These are phyloP conservation scores for Pimephales promelas DNA, from an alignment of 2,113 vertebrate genomes.

Conservation along the genomic window DNA sequence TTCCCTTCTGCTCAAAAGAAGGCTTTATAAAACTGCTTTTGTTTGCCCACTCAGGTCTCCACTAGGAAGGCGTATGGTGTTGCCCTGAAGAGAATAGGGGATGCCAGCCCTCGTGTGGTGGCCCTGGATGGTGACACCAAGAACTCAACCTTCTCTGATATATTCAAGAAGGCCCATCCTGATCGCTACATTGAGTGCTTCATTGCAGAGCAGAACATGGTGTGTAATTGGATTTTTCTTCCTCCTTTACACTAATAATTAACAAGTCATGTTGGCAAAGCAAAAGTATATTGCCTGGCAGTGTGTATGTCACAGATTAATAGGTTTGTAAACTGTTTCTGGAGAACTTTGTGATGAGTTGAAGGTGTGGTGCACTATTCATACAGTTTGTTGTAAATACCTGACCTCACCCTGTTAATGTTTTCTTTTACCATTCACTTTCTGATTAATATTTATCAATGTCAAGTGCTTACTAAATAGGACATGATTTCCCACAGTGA, in stretches of 20 bases:
- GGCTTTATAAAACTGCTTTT: neutral
- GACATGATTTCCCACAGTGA: neutral
- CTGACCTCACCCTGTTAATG: slow-evolving; percentile 20
- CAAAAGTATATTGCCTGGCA: neutral
- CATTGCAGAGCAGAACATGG: slow-evolving; percentile 88
- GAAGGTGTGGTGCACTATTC: neutral
- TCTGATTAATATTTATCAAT: slow-evolving; percentile 10
- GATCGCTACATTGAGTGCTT: slow-evolving; percentile 86
- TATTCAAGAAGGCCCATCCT: slow-evolving; percentile 81
- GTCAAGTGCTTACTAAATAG: slow-evolving; percentile 14
- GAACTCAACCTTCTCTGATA: slow-evolving; percentile 84
- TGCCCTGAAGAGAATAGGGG: slow-evolving; percentile 81
- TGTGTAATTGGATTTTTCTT: slow-evolving; percentile 50
- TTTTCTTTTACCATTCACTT: slow-evolving; percentile 59
- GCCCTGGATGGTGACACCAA: slow-evolving; percentile 86
- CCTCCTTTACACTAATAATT: neutral
- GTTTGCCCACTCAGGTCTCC: slow-evolving; percentile 71
- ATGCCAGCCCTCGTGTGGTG: slow-evolving; percentile 76
- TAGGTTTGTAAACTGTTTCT: neutral
- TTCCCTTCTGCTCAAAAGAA: neutral
- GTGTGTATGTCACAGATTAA: neutral
- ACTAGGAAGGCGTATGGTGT: slow-evolving; percentile 82
- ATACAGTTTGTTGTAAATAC: neutral
- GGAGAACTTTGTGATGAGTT: neutral
- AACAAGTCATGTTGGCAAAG: neutral